Base-by-base conservation (phyloP, 30 jellyfish, hydroid and myxozoan genomes). In the Chrysaora quinquecirrha region DNA sequence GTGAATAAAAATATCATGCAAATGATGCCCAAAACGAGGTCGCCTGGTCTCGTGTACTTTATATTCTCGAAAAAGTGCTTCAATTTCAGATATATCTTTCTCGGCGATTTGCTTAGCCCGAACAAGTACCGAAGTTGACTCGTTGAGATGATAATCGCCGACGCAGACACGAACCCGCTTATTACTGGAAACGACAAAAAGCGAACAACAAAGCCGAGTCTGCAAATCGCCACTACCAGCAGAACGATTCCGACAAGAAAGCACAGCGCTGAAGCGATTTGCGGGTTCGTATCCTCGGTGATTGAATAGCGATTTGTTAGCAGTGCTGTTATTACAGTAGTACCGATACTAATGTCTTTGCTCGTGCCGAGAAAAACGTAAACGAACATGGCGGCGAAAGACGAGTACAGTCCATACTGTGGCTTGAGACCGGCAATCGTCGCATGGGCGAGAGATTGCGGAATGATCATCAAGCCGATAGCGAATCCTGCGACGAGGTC, bases 81-180 rank as follows among this genome's bases (percentile, higher is more conserved):
- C 47, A 92, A 21, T 48, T 72, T 75, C 32, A 46, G 62, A 29
- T 86, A 48, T n/a, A 73, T 32, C 52, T 46, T 63, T 30, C 96
- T 64, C 47, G 96, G 90, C 19, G 85, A 38, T 22, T 83, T 72
- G 21, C 80, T 50, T 18, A 81, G 49, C 18, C 98, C 98, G 65
- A 92, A 86, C 75, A 92, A 67, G 34, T 62, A 86, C 48, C 75
- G 77, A 23, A 92, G 89, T 67, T 92, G 98, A 49, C 93, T 73
- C 27, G 61, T 64, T 1, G 93, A 31, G 30, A 87, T 87, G 27
- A 76, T 70, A 7, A 92, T 56, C 22, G 98, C 85, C 71, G 96
- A 73, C 9, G 98, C 97, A n/a, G 98, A 86, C 0, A 92, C 89
- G 85, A 92, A 86, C 18, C 93, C 98, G 64, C 97, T 75, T 69